Conservation (phyloP, 2,797 vertebrate species). For the Philypnodon macrostomus region DNA sequence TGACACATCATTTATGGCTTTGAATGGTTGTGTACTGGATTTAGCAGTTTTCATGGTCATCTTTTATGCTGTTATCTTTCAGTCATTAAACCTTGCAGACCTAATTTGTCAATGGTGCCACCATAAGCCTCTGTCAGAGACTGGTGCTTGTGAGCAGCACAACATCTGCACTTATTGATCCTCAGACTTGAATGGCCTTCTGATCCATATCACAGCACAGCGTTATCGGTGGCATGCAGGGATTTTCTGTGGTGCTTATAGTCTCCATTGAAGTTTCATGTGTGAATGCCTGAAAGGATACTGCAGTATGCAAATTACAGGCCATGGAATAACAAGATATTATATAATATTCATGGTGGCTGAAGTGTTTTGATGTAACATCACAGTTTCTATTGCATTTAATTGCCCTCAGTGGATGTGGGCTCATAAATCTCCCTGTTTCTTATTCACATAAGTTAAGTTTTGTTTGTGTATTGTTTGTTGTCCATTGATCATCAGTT, state of each 20-base stretch:
- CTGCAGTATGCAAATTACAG: slow-evolving; percentile 33
- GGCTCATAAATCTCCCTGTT: slow-evolving; percentile 6
- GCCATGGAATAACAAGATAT: slow-evolving; percentile 16
- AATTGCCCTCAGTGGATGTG: slow-evolving; percentile 8
- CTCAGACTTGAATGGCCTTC: slow-evolving; percentile 58
- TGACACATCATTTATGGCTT: slow-evolving; percentile 13
- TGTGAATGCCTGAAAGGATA: slow-evolving; percentile 37
- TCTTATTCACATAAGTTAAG: not conserved
- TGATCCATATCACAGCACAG: slow-evolving; percentile 73
- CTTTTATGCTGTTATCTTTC: slow-evolving; percentile 57
- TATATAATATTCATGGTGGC: slow-evolving; percentile 13
- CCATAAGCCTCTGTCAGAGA: slow-evolving; percentile 52
- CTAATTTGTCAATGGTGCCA: slow-evolving; percentile 61
- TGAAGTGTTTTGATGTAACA: slow-evolving; percentile 20
- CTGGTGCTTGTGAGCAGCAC: slow-evolving; percentile 51
- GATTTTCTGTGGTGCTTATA: slow-evolving; percentile 49
- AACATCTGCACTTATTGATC: slow-evolving; percentile 78
- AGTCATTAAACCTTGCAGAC: slow-evolving; percentile 57
- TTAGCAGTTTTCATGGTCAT: slow-evolving; percentile 33
- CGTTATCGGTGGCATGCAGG: slow-evolving; percentile 78
- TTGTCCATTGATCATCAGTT: not conserved
- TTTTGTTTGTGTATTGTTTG: not conserved
- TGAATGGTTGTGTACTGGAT: slow-evolving; percentile 43
- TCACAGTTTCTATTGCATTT: slow-evolving; percentile 23
- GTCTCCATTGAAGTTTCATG: slow-evolving; percentile 45